phyloP scores from a whole-genome alignment of 1,140 invertebrate species.

The Trachymyrmex septentrionalis region DNA sequence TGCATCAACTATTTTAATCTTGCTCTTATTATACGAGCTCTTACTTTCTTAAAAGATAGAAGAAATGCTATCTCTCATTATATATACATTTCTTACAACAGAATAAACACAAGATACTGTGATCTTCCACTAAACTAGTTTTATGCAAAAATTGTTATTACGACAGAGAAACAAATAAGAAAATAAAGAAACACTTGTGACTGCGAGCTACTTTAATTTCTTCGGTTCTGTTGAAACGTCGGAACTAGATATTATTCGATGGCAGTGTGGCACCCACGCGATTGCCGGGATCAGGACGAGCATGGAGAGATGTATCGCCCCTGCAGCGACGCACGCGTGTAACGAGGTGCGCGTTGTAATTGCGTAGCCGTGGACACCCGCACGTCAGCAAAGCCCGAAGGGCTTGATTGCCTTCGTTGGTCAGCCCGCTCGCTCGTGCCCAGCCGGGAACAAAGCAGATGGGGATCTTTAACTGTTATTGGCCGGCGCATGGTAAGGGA shows the following conservation, averaged over 20 bases:
- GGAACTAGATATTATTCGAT: conserved; percentile 13
- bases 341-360: conserved; percentile 73
- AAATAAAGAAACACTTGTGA: background rate
- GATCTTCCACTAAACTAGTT: background rate
- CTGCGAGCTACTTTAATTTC: background rate
- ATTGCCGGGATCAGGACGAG: background rate
- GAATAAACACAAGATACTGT: background rate
- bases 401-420: conserved; percentile 78
- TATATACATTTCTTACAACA: background rate
- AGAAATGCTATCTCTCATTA: too few relatives aligned
- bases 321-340: conserved; percentile 54
- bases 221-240: background rate
- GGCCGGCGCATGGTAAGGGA: conserved; percentile 57
- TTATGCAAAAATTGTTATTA: background rate
- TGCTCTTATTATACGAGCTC: too few relatives aligned
- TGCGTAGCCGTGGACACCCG: conserved; percentile 67
- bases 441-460: conserved; percentile 78
- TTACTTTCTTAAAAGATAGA: too few relatives aligned
- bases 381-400: conserved; percentile 67
- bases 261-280: conserved; percentile 5
- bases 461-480: conserved; percentile 82
- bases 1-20: too few relatives aligned
- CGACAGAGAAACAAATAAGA: background rate
- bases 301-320: conserved; percentile 22
- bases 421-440: conserved; percentile 56